Evolutionary conservation across 1,140 invertebrate genomes (phyloP).

Genomic region (Sarcophaga peregrina): DNA sequence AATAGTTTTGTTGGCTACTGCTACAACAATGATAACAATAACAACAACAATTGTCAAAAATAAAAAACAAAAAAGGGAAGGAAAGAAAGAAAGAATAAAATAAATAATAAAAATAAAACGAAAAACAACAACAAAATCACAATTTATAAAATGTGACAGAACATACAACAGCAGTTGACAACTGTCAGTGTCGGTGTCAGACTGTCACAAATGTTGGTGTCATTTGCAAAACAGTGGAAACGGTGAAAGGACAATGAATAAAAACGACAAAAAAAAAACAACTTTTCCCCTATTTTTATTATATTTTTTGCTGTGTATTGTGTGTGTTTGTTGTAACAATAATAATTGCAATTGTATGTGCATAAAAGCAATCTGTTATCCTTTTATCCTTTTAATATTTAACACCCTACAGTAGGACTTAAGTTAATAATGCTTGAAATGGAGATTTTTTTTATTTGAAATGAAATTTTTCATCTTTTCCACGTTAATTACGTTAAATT

Average conservation of each 20-base stretch:
- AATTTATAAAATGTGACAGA: constrained; percentile 15
- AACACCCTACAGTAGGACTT: too few relatives aligned
- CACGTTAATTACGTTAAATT: too few relatives aligned
- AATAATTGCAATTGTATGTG: neutral
- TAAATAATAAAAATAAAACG: neutral
- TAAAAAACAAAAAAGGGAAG: neutral
- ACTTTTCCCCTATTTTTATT: neutral
- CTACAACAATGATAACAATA: neutral
- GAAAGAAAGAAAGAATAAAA: too few relatives aligned
- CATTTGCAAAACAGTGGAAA: neutral
- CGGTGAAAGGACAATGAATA: neutral
- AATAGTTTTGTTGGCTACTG: constrained; percentile 9
- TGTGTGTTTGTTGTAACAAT: neutral
- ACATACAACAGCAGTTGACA: constrained; percentile 9
- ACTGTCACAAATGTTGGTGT: constrained; percentile 14
- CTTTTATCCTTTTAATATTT: too few relatives aligned
- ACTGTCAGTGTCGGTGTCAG: constrained; percentile 8
- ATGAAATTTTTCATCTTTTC: too few relatives aligned
- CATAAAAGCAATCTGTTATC: too few relatives aligned
- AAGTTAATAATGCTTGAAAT: too few relatives aligned
- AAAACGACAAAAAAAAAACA: neutral
- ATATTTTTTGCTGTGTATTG: neutral
- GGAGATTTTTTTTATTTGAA: too few relatives aligned
- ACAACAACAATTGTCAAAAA: neutral
- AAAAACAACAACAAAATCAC: neutral